phyloP scores from a whole-genome alignment of 64 coral and sea anemone genomes.

The Actinia tenebrosa region DNA sequence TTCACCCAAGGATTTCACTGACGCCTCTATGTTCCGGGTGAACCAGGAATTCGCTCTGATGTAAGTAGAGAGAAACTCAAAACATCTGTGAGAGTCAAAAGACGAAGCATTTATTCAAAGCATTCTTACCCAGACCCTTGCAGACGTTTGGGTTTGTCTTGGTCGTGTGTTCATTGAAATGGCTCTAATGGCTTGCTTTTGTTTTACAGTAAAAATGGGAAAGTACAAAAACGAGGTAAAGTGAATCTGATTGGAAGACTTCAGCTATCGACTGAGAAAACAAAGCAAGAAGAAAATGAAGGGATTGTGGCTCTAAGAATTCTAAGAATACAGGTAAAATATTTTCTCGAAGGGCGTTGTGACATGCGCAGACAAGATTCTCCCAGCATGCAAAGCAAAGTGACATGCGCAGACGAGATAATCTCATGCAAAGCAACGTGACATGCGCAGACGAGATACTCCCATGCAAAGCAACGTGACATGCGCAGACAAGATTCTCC shows the following conservation, averaged over 20 bases:
- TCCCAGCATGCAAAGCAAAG: neutral
- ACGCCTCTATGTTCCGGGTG: slow-evolving; percentile 81
- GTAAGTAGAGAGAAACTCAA: slow-evolving; percentile 47
- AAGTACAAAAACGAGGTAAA: slow-evolving; percentile 92
- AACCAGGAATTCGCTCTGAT: slow-evolving; percentile 90
- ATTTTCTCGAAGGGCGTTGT: neutral
- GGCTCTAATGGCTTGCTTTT: neutral
- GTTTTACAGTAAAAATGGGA: slow-evolving; percentile 82
- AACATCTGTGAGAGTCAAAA: neutral
- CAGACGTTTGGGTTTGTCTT: too few relatives aligned
- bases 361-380: neutral
- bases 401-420: neutral
- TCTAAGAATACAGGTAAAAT: slow-evolving; percentile 84
- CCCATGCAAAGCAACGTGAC: neutral
- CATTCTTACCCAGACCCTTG: too few relatives aligned
- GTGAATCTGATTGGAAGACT: slow-evolving; percentile 91
- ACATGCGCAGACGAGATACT: neutral
- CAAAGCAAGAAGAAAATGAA: slow-evolving; percentile 90
- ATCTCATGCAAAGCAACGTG: neutral
- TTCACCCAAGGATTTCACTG: slow-evolving; percentile 81
- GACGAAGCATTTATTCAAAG: neutral
- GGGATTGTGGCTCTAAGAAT: slow-evolving; percentile 90
- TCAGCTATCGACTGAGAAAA: slow-evolving; percentile 90
- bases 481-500: neutral
- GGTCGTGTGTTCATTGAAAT: neutral